A percentile compares a stretch with the other conserved stretches of the same genome.
phyloP scores from a whole-genome alignment of 2,113 vertebrate species.

The Mungos mungo region DNA sequence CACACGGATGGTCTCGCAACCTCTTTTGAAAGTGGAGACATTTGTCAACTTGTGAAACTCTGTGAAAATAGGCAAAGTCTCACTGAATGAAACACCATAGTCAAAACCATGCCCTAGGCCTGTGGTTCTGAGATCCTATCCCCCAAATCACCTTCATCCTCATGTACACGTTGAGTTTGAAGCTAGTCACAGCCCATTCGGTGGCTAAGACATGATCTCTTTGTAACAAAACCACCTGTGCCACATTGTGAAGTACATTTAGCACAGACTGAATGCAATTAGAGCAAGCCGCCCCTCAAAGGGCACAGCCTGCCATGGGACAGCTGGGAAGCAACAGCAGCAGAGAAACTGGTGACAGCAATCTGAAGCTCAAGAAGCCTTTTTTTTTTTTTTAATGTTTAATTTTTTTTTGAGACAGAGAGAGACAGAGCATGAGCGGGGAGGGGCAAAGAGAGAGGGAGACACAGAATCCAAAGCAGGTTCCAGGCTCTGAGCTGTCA shows the following conservation, averaged over 20 bases:
- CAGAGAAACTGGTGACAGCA: background rate
- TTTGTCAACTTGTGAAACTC: background rate
- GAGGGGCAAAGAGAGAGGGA: too few species aligned
- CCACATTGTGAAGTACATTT: background rate
- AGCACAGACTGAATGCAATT: background rate
- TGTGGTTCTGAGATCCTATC: background rate
- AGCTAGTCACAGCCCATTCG: background rate
- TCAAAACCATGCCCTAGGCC: background rate
- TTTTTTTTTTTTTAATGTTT: background rate
- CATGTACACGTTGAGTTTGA: background rate
- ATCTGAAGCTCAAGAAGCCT: background rate
- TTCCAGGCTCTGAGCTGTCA: too few species aligned
- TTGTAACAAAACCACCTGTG: background rate
- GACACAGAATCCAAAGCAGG: too few species aligned
- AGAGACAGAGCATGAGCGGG: too few species aligned
- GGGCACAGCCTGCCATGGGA: rapidly evolving
- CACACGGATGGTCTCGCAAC: background rate
- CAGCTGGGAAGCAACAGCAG: background rate
- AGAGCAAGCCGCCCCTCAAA: background rate
- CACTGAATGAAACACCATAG: background rate
- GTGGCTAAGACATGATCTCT: background rate
- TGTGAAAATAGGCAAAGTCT: background rate
- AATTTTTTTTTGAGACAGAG: too few species aligned
- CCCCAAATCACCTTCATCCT: background rate
- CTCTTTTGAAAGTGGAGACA: background rate